phyloP scores from a whole-genome alignment of 2,888 invertebrate genomes.

The Lampropteryx suffumata region DNA sequence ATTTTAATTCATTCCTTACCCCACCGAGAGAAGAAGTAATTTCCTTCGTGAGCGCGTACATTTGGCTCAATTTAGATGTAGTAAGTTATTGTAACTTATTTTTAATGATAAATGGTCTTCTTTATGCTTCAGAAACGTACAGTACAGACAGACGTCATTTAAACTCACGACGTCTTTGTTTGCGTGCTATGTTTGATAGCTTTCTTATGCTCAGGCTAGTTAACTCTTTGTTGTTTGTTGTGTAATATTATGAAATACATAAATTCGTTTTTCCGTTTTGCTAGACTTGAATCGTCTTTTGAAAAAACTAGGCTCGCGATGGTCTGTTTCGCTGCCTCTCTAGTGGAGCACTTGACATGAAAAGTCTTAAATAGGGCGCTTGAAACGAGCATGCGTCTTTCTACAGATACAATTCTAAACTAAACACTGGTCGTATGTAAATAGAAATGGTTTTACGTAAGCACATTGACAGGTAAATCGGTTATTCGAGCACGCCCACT shows the following conservation, averaged over 20 bases:
- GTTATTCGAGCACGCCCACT: conserved; percentile 20
- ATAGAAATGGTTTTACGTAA: conserved; percentile 17
- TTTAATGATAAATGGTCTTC: conserved; percentile 43
- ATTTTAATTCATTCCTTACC: conserved; percentile 39
- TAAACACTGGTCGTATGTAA: conserved; percentile 16
- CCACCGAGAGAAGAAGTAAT: conserved; percentile 29
- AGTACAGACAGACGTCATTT: conserved; percentile 21
- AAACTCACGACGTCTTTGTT: conserved; percentile 28
- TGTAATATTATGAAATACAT: conserved; percentile 12
- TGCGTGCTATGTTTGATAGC: conserved; percentile 27
- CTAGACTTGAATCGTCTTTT: conserved; percentile 14
- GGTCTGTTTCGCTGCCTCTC: conserved; percentile 8
- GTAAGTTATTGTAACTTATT: too few relatives aligned
- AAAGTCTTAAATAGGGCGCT: conserved; percentile 20
- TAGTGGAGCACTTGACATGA: conserved; percentile 20
- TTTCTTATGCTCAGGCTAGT: conserved; percentile 2
- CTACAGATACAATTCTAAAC: conserved; percentile 2
- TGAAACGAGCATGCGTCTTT: conserved; percentile 5
- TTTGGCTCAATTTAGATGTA: conserved; percentile 31
- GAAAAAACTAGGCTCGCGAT: conserved; percentile 12
- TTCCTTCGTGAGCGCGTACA: conserved; percentile 28
- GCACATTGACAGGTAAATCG: conserved; percentile 26
- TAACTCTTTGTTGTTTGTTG: conserved; percentile 4
- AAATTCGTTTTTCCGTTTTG: neutral
- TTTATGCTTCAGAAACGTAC: conserved; percentile 33